Percentiles rank a stretch among this genome's conserved stretches.
These are phyloP conservation scores for Phataginus tetradactyla DNA, from an alignment of 2,797 vertebrate genomes.

Conservation along the genomic window DNA sequence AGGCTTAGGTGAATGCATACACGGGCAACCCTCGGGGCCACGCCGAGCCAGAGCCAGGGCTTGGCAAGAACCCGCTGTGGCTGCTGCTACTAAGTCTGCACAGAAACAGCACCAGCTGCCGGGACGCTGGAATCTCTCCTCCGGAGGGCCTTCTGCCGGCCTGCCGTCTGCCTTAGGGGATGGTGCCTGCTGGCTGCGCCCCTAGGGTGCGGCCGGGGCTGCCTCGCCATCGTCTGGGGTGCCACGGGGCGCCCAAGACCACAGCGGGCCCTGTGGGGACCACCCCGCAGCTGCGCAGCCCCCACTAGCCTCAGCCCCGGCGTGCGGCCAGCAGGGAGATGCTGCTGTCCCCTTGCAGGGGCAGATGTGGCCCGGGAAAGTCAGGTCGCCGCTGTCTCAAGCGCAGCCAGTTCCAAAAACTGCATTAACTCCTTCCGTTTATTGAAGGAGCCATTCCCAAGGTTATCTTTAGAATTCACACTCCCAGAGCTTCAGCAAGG, in stretches of 20 bases:
- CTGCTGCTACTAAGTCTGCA: background rate
- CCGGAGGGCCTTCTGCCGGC: background rate
- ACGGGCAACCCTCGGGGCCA: no score
- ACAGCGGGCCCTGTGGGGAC: rapidly evolving
- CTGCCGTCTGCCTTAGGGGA: background rate
- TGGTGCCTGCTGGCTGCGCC: background rate
- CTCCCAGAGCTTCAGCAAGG: background rate
- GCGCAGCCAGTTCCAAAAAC: background rate
- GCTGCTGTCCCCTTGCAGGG: background rate
- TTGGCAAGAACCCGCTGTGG: background rate
- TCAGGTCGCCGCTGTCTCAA: background rate
- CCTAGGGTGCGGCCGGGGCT: background rate
- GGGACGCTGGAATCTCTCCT: background rate
- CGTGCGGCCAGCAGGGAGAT: rapidly evolving
- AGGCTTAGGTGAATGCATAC: background rate
- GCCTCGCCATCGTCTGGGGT: background rate
- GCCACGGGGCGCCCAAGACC: background rate
- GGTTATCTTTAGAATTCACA: background rate
- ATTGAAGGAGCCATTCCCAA: background rate
- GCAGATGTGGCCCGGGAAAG: background rate
- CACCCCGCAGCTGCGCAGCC: background rate
- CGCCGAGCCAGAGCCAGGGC: background rate
- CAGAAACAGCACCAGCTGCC: background rate
- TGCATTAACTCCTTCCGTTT: background rate
- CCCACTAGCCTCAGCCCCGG: background rate